Conservation (phyloP, 2,113 vertebrate genomes). For the Oreochromis spilurus region DNA sequence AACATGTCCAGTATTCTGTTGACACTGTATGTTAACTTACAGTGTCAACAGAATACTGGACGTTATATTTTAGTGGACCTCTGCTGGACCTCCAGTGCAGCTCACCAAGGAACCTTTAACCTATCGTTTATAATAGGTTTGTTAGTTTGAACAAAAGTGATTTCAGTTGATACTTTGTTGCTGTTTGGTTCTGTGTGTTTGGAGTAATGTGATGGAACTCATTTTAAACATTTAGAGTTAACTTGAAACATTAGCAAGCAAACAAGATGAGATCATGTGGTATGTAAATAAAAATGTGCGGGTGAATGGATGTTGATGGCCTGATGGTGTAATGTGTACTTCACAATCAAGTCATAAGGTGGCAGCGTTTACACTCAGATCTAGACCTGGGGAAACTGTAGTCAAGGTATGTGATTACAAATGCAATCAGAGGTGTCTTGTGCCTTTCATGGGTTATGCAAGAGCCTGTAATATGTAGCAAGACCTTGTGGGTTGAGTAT, state of each 20-base stretch:
- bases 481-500: not conserved
- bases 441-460: conserved; percentile 57
- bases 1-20: not conserved
- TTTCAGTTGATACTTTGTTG: not conserved
- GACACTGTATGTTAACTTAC: not conserved
- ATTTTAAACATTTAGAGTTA: not conserved
- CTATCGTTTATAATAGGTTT: not conserved
- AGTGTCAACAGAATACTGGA: too few species aligned
- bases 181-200: not conserved
- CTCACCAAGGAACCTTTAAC: not conserved
- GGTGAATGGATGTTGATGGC: not conserved
- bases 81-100: not conserved
- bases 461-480: conserved; percentile 48
- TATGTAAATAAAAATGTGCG: not conserved
- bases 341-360: conserved; percentile 14
- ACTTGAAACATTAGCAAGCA: not conserved
- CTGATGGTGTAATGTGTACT: not conserved
- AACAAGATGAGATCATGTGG: not conserved
- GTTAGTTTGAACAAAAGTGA: not conserved
- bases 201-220: not conserved
- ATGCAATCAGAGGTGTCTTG: not conserved
- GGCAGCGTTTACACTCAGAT: conserved; percentile 48
- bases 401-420: not conserved
- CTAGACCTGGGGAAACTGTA: not conserved
- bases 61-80: too few species aligned